Percentiles rank a stretch among this genome's conserved stretches.
These are phyloP conservation scores for Leptocoma aspasia DNA, from an alignment of 2,113 vertebrate genomes.

Conservation along the genomic window DNA sequence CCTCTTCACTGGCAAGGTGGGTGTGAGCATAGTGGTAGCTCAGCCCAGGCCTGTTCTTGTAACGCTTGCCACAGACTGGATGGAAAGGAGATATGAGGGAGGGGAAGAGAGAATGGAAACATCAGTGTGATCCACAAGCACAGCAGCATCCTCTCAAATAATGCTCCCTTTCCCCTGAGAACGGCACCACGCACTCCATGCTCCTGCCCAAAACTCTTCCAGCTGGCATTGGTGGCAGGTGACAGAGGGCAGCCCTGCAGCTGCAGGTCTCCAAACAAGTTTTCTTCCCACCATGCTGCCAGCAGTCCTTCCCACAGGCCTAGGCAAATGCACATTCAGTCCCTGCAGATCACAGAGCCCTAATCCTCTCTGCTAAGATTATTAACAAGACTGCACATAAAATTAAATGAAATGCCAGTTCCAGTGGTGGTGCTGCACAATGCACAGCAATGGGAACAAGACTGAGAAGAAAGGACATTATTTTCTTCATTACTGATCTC, in stretches of 20 bases:
- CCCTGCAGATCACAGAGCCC: not conserved
- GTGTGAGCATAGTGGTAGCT: constrained; percentile 96
- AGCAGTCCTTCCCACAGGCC: not conserved
- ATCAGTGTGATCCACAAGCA: constrained; percentile 9
- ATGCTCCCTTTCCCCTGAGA: not conserved
- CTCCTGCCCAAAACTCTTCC: not conserved
- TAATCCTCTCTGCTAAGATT: not conserved
- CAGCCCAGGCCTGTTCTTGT: constrained; percentile 94
- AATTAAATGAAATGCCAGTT: not conserved
- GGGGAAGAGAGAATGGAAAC: not conserved
- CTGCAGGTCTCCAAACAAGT: not conserved
- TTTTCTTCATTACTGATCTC: not conserved
- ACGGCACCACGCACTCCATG: not conserved
- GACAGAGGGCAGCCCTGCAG: not conserved
- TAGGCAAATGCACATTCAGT: not conserved
- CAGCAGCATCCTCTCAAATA: not conserved
- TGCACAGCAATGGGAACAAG: not conserved
- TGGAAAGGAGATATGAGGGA: constrained; percentile 37
- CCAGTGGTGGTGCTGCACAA: not conserved
- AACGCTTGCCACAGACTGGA: constrained; percentile 92
- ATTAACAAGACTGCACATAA: not conserved
- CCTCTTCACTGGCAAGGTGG: constrained; percentile 88
- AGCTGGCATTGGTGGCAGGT: accelerated
- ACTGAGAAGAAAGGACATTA: not conserved
- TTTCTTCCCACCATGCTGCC: not conserved